Conservation (phyloP, 1,140 invertebrate species). For the Pantala flavescens region DNA sequence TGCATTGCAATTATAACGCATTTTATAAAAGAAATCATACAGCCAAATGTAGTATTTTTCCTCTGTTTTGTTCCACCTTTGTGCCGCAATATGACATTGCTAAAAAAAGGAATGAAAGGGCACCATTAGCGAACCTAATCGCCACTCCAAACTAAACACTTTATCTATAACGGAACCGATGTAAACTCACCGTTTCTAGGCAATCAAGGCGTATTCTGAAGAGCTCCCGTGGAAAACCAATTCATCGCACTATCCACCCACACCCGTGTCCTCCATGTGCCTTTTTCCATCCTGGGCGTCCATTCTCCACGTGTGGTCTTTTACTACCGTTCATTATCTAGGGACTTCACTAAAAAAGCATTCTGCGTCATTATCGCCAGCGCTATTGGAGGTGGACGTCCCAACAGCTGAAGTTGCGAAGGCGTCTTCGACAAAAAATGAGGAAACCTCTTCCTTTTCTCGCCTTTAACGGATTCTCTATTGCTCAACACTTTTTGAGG, state of each 20-base stretch:
- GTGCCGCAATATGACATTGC: too few species aligned
- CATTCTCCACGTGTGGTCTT: neutral
- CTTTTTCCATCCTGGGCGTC: neutral
- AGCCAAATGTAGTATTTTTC: too few species aligned
- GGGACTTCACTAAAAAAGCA: too few species aligned
- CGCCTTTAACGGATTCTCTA: too few species aligned
- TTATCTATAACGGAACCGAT: neutral
- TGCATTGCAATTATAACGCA: too few species aligned
- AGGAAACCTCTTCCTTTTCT: too few species aligned
- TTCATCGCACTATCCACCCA: neutral
- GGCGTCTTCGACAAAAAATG: neutral
- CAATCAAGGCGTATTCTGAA: neutral
- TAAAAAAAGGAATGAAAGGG: too few species aligned
- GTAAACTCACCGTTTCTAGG: neutral
- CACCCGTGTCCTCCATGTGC: neutral
- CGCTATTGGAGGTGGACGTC: neutral
- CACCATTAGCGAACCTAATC: too few species aligned
- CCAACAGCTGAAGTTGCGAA: neutral
- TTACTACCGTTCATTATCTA: neutral
- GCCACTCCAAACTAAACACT: too few species aligned
- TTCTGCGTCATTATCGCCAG: neutral
- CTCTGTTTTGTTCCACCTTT: too few species aligned
- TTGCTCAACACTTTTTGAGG: too few species aligned
- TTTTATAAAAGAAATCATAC: too few species aligned
- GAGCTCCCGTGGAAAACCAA: neutral